These are phyloP conservation scores for Hylaeus volcanicus DNA, from an alignment of 1,140 invertebrate genomes.

Conservation along the genomic window DNA sequence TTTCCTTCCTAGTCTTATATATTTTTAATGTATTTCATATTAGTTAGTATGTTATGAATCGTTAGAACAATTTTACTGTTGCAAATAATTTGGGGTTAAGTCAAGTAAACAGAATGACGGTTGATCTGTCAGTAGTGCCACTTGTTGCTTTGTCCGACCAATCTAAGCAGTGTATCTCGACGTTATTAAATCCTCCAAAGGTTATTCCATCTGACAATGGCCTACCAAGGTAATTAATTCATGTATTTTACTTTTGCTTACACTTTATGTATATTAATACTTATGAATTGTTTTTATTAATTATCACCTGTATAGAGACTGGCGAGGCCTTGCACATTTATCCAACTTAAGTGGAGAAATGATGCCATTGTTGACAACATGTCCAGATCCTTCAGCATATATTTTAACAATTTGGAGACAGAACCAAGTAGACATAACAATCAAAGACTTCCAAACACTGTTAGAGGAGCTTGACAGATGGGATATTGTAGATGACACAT, in stretches of 20 bases:
- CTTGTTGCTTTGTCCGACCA: slow-evolving; percentile 81
- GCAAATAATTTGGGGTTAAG: background rate
- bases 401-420: slow-evolving; percentile 81
- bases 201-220: slow-evolving; percentile 81
- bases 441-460: slow-evolving; percentile 80
- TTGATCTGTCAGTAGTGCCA: slow-evolving; percentile 84
- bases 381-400: slow-evolving; percentile 80
- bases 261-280: slow-evolving; percentile 4
- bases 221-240: slow-evolving; percentile 78
- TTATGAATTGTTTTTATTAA: background rate
- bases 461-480: slow-evolving; percentile 84
- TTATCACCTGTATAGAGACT: slow-evolving; percentile 81
- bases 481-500: slow-evolving; percentile 84
- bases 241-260: background rate
- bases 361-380: slow-evolving; percentile 76
- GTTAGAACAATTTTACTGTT: background rate
- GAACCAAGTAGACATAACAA: slow-evolving; percentile 73
- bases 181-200: slow-evolving; percentile 83
- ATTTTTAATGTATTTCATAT: background rate
- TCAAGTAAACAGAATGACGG: slow-evolving; percentile 72
- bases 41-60: background rate
- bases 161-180: slow-evolving; percentile 79
- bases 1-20: background rate
- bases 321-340: slow-evolving; percentile 84
- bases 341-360: slow-evolving; percentile 78